Evolutionary conservation across 2,888 invertebrate genomes (phyloP).

Genomic region (Ormyrus rosae): DNA sequence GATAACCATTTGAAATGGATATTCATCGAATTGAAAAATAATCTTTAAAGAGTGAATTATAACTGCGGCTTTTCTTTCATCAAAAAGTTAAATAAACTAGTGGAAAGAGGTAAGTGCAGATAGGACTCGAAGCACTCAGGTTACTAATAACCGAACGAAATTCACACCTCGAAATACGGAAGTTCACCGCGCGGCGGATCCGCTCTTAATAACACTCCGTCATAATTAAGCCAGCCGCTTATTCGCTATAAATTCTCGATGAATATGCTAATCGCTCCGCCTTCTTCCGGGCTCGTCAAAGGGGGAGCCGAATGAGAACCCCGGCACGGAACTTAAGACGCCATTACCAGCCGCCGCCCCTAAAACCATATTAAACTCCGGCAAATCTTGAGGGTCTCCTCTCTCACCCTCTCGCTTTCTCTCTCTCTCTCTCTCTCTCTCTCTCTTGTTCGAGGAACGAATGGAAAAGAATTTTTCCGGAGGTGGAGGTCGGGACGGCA

Average conservation of each 20-base stretch:
- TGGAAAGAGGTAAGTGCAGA: no score
- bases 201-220: constrained; percentile 38
- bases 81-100: no score
- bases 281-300: constrained; percentile 4
- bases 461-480: constrained; percentile 60
- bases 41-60: no score
- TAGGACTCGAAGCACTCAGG: no score
- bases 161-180: background rate
- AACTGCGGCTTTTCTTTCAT: no score
- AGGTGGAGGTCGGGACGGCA: constrained; percentile 64
- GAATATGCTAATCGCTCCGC: constrained; percentile 53
- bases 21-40: no score
- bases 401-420: constrained; percentile 36
- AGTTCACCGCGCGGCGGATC: background rate
- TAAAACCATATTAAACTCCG: constrained; percentile 75
- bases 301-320: constrained; percentile 68
- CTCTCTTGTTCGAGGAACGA: constrained; percentile 36
- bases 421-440: constrained; percentile 32
- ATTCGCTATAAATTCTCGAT: constrained; percentile 53
- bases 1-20: no score
- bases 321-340: constrained; percentile 73
- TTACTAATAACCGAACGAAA: background rate
- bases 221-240: constrained; percentile 50
- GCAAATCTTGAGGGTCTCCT: constrained; percentile 73
- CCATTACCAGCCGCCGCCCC: constrained; percentile 75